Evolutionary conservation across 1,140 invertebrate species (phyloP).

Genomic region (Ostrea edulis): DNA sequence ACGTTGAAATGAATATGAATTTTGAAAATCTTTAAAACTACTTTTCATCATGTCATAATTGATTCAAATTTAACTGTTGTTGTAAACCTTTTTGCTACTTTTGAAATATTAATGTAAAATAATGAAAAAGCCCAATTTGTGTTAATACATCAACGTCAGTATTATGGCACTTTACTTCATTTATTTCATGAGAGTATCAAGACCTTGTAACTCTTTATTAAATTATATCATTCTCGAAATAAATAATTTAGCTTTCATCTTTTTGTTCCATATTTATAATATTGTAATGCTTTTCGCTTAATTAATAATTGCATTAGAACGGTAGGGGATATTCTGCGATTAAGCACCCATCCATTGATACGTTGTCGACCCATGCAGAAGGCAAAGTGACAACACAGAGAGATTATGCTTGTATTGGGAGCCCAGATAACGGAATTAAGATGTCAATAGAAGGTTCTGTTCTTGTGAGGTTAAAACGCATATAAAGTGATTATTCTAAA

Average conservation of each 20-base stretch:
- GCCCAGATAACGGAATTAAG: constrained; percentile 16
- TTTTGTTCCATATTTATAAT: constrained; percentile 38
- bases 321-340: constrained; percentile 10
- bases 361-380: constrained; percentile 24
- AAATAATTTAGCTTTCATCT: constrained; percentile 36
- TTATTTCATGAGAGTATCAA: constrained; percentile 29
- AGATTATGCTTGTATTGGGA: constrained; percentile 6
- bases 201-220: constrained; percentile 35
- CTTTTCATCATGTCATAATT: background rate
- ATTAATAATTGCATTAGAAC: constrained; percentile 31
- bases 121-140: constrained; percentile 1
- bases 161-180: constrained; percentile 21
- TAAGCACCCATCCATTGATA: constrained; percentile 25
- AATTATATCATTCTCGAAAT: constrained; percentile 24
- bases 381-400: constrained; percentile 27
- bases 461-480: constrained; percentile 31
- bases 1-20: too few relatives aligned
- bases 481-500: constrained; percentile 34
- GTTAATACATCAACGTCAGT: constrained; percentile 6
- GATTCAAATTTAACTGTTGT: background rate
- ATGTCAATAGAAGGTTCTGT: constrained; percentile 19
- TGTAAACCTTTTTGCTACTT: background rate
- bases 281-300: constrained; percentile 35
- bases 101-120: constrained; percentile 33
- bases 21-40: too few relatives aligned